Evolutionary conservation across 2,113 vertebrate genomes (phyloP), one percentile per base, ranked within the genome.

Genomic region (Lanius collurio): DNA sequence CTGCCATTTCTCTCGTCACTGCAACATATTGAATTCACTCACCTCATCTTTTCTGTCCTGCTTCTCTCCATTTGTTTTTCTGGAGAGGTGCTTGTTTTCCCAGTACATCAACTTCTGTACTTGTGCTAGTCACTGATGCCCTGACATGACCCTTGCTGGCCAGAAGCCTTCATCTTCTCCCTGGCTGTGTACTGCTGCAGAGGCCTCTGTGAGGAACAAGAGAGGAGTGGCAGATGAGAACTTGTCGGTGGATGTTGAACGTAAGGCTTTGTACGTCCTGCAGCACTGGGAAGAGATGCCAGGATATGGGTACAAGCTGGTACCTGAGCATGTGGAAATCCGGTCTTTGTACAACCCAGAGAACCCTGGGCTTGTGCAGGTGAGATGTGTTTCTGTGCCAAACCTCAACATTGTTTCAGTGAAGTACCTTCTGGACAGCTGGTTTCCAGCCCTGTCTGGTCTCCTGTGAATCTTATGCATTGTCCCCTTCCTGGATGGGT

Each of bases 291-390:
- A 97, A 9, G 98, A 99, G 95, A 99, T 99, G 98, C 98, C 98
- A 4, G 98, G 98, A 77, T 98, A 98, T 9, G 98, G 99, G 5
- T 83, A 97, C 64, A 97, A 97, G 71, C 97, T 99, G 83, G 99
- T 99, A 24, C 99, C 98, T 3, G 99, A 99, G 80, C 99, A 99
- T 0, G 98, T 99, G 85, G 99, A 99, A 96, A 97, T 98, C 33
- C 97, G 98, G 59, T 98, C 98, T 21, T 98, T 99, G 68, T 95
- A 98, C 88, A 98, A 98, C 86, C 77, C 91, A 0, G 98, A 98
- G n/a, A 99, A 96, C 67, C 98, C 98, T 1, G 99, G 99, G 18
- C 97, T 99, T 49, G 98, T 98, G 41, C 99, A 99, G 99, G 99
- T 99, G 57, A 97, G 80, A 46, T 22, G 22, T 57, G 21, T 73